These are phyloP conservation scores for Seriola aureovittata DNA, from an alignment of 2,113 vertebrate genomes.

Conservation along the genomic window DNA sequence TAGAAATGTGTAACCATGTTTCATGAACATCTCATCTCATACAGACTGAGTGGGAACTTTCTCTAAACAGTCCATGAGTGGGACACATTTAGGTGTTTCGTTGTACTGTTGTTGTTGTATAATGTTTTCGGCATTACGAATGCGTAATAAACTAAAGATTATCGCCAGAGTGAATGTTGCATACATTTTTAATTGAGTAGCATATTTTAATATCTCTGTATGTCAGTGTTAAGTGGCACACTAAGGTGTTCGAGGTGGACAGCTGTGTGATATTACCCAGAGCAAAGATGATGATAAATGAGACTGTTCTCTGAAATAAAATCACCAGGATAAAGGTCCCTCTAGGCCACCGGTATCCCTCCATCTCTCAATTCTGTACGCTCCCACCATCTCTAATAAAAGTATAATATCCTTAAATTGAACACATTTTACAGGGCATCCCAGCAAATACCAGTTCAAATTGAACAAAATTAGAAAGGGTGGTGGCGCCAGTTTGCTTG, in stretches of 20 bases:
- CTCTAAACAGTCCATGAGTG: too few relatives aligned
- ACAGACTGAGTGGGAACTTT: too few relatives aligned
- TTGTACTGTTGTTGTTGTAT: background rate
- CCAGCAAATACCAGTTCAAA: slow-evolving; percentile 74
- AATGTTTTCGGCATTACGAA: too few relatives aligned
- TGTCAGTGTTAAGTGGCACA: background rate
- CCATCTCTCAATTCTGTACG: slow-evolving; percentile 58
- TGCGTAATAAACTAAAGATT: background rate
- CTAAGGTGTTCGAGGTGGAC: background rate
- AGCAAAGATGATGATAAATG: slow-evolving; percentile 51
- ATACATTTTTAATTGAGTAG: background rate
- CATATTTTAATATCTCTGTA: slow-evolving; percentile 1
- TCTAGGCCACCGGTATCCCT: slow-evolving; percentile 34
- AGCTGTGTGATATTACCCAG: slow-evolving; percentile 13
- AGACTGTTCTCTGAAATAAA: slow-evolving; percentile 56
- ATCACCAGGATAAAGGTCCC: slow-evolving; percentile 50
- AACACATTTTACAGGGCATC: slow-evolving; percentile 69
- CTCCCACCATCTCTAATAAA: slow-evolving; percentile 62
- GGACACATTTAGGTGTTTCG: background rate
- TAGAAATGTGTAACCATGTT: too few relatives aligned
- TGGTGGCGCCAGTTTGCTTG: slow-evolving; percentile 52
- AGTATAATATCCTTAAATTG: slow-evolving; percentile 73
- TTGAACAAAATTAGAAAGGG: slow-evolving; percentile 77
- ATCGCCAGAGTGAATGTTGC: background rate
- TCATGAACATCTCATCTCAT: too few relatives aligned